Evolutionary conservation across 2,888 invertebrate genomes (phyloP).

Genomic region (Panopea generosa): DNA sequence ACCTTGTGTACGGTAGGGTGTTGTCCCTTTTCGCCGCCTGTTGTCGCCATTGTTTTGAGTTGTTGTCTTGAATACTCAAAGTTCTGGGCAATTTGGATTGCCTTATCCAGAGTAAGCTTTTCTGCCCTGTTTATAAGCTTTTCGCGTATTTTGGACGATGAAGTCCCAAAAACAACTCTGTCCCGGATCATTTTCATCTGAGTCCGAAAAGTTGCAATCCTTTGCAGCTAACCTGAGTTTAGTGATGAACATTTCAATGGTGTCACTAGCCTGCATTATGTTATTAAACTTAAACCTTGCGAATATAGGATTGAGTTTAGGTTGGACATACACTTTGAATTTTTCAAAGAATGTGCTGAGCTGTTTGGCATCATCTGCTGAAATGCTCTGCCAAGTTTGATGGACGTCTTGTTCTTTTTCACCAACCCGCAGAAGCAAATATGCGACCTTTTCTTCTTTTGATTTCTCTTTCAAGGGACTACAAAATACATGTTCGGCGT

Average conservation of each 20-base stretch:
- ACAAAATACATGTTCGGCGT: too few relatives aligned
- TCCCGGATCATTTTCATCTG: neutral
- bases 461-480: too few relatives aligned
- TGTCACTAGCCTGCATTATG: neutral
- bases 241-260: neutral
- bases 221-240: neutral
- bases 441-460: too few relatives aligned
- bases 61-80: too few relatives aligned
- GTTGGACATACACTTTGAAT: neutral
- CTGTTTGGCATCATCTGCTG: too few relatives aligned
- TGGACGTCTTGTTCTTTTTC: too few relatives aligned
- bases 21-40: neutral
- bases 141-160: neutral
- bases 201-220: neutral
- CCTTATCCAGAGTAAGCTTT: neutral
- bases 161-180: neutral
- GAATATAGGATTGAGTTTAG: neutral
- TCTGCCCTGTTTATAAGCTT: neutral
- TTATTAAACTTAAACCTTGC: too few relatives aligned
- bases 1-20: neutral
- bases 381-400: too few relatives aligned
- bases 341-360: too few relatives aligned
- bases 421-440: too few relatives aligned
- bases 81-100: too few relatives aligned
- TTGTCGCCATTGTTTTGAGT: too few relatives aligned